Percentiles rank a stretch among this genome's conserved stretches.
Conservation (phyloP, 2,113 vertebrate genomes). For the Indicator maculatus region DNA sequence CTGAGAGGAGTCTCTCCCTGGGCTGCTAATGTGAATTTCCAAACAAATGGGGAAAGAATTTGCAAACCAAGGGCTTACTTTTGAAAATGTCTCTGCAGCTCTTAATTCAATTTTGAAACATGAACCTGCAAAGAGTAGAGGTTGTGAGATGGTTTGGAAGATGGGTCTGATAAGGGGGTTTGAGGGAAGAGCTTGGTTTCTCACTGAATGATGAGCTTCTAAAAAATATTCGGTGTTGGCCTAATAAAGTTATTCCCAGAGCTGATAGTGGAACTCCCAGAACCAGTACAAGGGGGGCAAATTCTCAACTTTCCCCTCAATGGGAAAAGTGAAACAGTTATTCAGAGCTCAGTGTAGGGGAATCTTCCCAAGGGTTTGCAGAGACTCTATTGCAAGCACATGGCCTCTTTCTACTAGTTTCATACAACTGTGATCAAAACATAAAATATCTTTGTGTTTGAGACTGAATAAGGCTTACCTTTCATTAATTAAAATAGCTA, state of each 20-base stretch:
- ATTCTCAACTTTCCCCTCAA: background rate
- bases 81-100: background rate
- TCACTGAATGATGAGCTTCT: background rate
- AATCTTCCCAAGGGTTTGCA: background rate
- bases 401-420: background rate
- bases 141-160: background rate
- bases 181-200: background rate
- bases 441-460: background rate
- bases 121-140: background rate
- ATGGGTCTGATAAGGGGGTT: fast-evolving
- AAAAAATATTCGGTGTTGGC: background rate
- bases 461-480: background rate
- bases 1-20: background rate
- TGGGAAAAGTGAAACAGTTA: background rate
- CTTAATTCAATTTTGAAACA: background rate
- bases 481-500: background rate
- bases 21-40: background rate
- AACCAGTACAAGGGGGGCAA: background rate
- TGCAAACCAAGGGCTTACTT: background rate
- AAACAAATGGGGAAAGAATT: background rate
- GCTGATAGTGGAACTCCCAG: background rate
- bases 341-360: background rate
- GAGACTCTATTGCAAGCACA: background rate
- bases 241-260: background rate
- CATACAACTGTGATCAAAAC: background rate